These are phyloP conservation scores for Ophioninae sp. DNA, from an alignment of 2,888 invertebrate genomes.

Conservation along the genomic window DNA sequence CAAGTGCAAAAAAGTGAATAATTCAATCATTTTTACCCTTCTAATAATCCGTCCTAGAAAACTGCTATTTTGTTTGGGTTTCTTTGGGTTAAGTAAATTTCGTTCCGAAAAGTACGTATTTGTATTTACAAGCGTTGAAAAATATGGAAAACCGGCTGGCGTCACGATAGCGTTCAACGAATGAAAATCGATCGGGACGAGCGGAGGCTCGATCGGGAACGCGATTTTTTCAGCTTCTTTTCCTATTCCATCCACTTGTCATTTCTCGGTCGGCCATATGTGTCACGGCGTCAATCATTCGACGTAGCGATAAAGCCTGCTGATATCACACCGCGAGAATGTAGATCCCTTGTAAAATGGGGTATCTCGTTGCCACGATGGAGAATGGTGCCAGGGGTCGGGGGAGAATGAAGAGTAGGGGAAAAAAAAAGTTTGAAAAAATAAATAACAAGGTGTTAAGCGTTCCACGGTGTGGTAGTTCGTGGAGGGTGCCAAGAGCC, in stretches of 20 bases:
- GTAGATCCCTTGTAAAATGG: slow-evolving; percentile 15
- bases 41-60: background rate
- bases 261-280: slow-evolving; percentile 8
- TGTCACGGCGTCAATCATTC: slow-evolving; percentile 7
- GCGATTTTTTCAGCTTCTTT: background rate
- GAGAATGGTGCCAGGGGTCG: background rate
- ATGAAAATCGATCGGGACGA: background rate
- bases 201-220: background rate
- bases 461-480: slow-evolving; percentile 59
- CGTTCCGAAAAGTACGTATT: background rate
- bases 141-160: background rate
- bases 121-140: background rate
- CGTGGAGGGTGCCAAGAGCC: slow-evolving; percentile 55
- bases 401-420: background rate
- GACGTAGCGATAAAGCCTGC: slow-evolving; percentile 18
- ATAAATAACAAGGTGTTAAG: slow-evolving; percentile 79
- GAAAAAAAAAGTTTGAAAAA: slow-evolving; percentile 69
- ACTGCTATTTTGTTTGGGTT: background rate
- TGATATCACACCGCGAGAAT: slow-evolving; percentile 21
- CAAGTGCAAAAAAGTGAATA: too few relatives aligned
- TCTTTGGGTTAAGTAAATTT: too few relatives aligned
- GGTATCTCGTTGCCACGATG: background rate
- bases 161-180: background rate
- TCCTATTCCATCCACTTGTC: slow-evolving; percentile 1
- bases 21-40: too few relatives aligned